Evolutionary conservation across 2,113 vertebrate genomes (phyloP), one percentile per base, ranked within the genome.

Genomic region (Cinclus cinclus): DNA sequence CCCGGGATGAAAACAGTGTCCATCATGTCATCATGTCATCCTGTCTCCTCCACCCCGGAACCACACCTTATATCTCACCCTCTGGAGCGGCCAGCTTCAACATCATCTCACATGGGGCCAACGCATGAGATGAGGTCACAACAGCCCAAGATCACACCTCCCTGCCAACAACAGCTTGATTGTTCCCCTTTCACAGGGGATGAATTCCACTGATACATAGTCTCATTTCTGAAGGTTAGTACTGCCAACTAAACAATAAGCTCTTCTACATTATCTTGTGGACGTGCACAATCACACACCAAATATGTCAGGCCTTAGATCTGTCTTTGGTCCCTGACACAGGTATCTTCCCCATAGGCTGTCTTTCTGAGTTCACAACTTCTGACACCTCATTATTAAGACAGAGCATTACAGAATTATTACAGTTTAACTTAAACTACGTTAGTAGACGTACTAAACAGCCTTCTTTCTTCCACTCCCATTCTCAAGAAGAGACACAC

Each of bases 301-400:
- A 73, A 83, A 28, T 37, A 21, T 11, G 22, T 31, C 41, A 63
- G 49, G 28, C 28, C 39, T 55, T 55, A 55, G 68, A 63, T 6
- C 15, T 3, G 0, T n/a, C 19, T 56, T 64, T 3, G 0, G n/a
- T 39, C 41, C 30, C 28, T 56, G 28, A 47, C 23, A 47, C 7
- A 15, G 13, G 22, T 21, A 67, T 53, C 78, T 68, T 67, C 30
- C 44, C n/a, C 39, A n/a, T 7, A 41, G 30, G 9, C 7, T 67
- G 15, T 52, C 60, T 21, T 74, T 74, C 46, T 68, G 30, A 75
- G 30, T 11, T 67, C 20, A 46, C 12, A 15, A 60, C 5, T 69
- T 84, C 41, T 46, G 42, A 52, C 25, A 83, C 15, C 15, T 86
- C 30, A 33, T 30, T 42, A 47, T 18, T 15, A 88, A 55, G 28